Conservation (phyloP, 2,888 invertebrate species). For the Invenusta paracnida region DNA sequence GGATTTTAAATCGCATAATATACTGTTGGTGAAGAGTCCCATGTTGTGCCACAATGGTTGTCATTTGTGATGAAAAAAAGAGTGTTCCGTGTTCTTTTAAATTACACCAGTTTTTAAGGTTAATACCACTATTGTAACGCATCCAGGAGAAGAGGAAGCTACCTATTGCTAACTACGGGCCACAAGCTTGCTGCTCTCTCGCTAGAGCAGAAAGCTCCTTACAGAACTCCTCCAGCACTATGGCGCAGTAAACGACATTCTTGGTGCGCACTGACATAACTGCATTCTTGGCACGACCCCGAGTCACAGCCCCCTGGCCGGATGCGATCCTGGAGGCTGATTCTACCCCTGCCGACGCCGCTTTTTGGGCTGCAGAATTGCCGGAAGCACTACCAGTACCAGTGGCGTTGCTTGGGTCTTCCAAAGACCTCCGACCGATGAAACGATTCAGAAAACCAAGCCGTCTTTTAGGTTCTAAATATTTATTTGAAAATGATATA, state of each 20-base stretch:
- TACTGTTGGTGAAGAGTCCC: neutral
- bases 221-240: conserved; percentile 87
- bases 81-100: neutral
- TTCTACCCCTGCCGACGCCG: too few relatives aligned
- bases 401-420: too few relatives aligned
- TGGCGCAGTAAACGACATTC: conserved; percentile 71
- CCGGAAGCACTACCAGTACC: too few relatives aligned
- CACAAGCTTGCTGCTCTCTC: conserved; percentile 75
- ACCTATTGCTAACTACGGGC: neutral
- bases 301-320: too few relatives aligned
- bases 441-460: neutral
- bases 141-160: too few relatives aligned
- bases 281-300: neutral
- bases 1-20: neutral
- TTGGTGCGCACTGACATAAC: conserved; percentile 47
- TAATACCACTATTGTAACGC: too few relatives aligned
- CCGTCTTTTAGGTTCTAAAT: neutral
- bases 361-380: too few relatives aligned
- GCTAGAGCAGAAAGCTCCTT: conserved; percentile 88
- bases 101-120: too few relatives aligned
- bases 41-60: neutral
- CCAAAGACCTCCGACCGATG: neutral
- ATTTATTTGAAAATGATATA: too few relatives aligned
- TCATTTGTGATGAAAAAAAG: neutral
- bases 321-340: too few relatives aligned